Evolutionary conservation across 2,113 vertebrate species (phyloP), one percentile per base, ranked within the genome.

Genomic region (Xiphophorus couchianus): DNA sequence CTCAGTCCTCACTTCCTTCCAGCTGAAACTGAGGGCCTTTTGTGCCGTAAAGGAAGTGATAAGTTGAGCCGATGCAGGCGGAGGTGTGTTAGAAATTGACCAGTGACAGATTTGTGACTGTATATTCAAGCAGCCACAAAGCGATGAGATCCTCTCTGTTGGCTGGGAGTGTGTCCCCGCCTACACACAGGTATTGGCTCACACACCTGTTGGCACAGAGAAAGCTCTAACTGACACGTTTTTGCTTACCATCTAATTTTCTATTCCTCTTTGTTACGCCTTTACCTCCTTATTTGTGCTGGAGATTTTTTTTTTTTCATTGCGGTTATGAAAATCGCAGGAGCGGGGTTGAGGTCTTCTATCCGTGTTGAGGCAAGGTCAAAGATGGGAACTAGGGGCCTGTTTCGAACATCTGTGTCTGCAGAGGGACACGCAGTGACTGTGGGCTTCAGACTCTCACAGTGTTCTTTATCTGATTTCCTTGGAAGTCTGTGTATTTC

Each of bases 91-190:
- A 64, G 77, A 84, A 87, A 82, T 64, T 82, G 82, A 79, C 85
- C 90, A 86, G 84, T 90, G 91, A 91, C 86, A 91, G 80, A 91
- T 91, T 87, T 91, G 86, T 84, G 80, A 73, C 69, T 86, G 61
- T 58, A 33, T 48, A n/a, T 39, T 79, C 71, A 64, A 70, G 64
- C 63, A 42, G 54, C 27, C 51, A 30, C 14, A 3, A n/a, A 86
- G 54, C 17, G 54, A 82, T 62, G 66, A 81, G 67, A 65, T 60
- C 62, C 63, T 48, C 15, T 69, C 8, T 33, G 44, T 64, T 35
- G 44, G 42, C 19, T 62, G 25, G 2, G 42, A 69, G n/a, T 71
- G 77, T 69, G 44, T 76, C 62, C 35, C 44, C 63, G 85, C 85
- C 77, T 86, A 81, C 81, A 73, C 77, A 60, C 67, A 60, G 72